Conservation (phyloP, 1,140 invertebrate species). For the Micrasema longulum region DNA sequence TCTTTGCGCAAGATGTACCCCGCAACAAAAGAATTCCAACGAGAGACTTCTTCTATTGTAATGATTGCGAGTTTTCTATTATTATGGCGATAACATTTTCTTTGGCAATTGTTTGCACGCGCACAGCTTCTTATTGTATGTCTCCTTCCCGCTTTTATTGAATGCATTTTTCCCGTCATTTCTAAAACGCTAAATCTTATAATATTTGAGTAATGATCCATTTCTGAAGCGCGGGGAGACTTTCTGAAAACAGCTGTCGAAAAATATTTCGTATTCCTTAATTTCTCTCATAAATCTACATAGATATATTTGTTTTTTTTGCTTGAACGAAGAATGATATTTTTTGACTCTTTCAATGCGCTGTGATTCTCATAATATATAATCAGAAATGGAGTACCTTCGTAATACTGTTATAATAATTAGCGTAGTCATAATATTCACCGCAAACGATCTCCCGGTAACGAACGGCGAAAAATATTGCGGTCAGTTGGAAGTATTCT, state of each 20-base stretch:
- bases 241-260: conserved; percentile 19
- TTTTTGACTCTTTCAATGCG: no score
- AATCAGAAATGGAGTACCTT: no score
- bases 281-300: conserved; percentile 10
- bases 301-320: no score
- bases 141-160: conserved; percentile 9
- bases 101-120: conserved; percentile 50
- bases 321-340: no score
- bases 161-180: conserved; percentile 3
- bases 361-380: no score
- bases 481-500: conserved; percentile 34
- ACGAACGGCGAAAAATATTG: conserved; percentile 41
- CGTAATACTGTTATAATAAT: neutral
- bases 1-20: conserved; percentile 50
- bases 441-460: conserved; percentile 34
- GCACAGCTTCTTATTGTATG: conserved; percentile 34
- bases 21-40: conserved; percentile 53
- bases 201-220: neutral
- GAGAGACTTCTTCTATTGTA: conserved; percentile 48
- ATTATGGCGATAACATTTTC: conserved; percentile 50
- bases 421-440: conserved; percentile 13
- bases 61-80: conserved; percentile 50
- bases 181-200: no score
- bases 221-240: conserved; percentile 9
- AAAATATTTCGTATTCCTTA: neutral